Percentiles rank a stretch among this genome's conserved stretches.
These are phyloP conservation scores for Chrysolina oricalcia DNA, from an alignment of 2,888 invertebrate species.

Conservation along the genomic window DNA sequence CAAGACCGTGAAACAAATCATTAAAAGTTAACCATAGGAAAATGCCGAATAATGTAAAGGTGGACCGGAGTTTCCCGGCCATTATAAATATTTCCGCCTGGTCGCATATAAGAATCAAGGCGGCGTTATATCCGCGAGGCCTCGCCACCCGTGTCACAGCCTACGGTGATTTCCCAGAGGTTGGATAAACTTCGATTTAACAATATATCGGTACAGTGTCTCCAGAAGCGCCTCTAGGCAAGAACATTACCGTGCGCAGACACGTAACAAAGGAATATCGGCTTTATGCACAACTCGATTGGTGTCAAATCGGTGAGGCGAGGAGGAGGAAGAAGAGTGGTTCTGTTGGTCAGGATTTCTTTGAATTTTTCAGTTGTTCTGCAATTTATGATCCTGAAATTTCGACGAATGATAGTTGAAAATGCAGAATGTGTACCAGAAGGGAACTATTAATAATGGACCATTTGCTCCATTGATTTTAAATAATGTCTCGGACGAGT, in stretches of 20 bases:
- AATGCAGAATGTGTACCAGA: conserved; percentile 5
- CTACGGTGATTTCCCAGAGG: conserved; percentile 70
- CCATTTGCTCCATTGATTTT: not conserved
- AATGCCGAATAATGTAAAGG: conserved; percentile 37
- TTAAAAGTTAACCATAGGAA: not conserved
- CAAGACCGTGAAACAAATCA: not conserved
- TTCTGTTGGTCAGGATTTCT: conserved; percentile 23
- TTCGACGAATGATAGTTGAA: conserved; percentile 40
- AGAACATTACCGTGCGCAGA: not conserved
- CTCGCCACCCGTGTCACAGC: conserved; percentile 42
- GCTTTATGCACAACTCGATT: conserved; percentile 20
- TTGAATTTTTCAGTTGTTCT: conserved; percentile 44
- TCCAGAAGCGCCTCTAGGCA: conserved; percentile 18
- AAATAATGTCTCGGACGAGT: conserved; percentile 7
- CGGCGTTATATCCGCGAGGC: conserved; percentile 56
- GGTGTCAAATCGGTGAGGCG: conserved; percentile 24
- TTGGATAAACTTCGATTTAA: conserved; percentile 72
- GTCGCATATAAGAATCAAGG: conserved; percentile 67
- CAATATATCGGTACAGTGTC: conserved; percentile 70
- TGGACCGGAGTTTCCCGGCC: conserved; percentile 36
- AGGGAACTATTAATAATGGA: conserved; percentile 31
- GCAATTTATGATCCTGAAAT: conserved; percentile 45
- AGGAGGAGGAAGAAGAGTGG: not conserved
- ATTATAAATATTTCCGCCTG: conserved; percentile 67
- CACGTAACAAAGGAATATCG: conserved; percentile 18